phyloP scores from a whole-genome alignment of 1,140 invertebrate genomes.

The Dolichoris vasculosae region DNA sequence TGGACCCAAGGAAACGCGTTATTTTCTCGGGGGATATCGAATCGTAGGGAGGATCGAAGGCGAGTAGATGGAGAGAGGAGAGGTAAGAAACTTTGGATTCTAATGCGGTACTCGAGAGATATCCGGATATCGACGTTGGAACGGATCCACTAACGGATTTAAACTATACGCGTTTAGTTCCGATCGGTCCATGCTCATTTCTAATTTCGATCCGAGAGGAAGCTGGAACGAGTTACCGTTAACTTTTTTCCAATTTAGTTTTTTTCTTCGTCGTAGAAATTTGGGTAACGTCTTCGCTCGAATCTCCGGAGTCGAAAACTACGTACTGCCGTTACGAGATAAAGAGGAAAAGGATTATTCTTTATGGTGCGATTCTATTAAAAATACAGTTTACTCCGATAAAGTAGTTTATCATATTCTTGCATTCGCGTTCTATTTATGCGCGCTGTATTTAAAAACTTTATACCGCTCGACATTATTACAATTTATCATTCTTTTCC shows the following conservation, averaged over 20 bases:
- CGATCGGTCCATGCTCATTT: neutral
- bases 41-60: no score
- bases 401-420: no score
- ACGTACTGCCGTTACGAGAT: neutral
- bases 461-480: no score
- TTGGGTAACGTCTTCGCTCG: no score
- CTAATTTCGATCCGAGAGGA: neutral
- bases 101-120: neutral
- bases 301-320: no score
- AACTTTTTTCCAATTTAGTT: neutral
- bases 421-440: no score
- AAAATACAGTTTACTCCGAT: no score
- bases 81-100: no score
- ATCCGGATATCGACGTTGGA: neutral
- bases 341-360: neutral
- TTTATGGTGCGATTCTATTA: no score
- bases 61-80: no score
- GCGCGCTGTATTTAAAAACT: no score
- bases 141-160: neutral
- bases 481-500: no score
- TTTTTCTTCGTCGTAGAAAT: neutral
- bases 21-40: neutral
- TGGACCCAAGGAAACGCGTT: neutral
- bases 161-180: neutral
- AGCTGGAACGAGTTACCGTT: neutral